A percentile compares a stretch with the other conserved stretches of the same genome.
phyloP scores from a whole-genome alignment of 2,797 vertebrate genomes.

The Acridotheres tristis region DNA sequence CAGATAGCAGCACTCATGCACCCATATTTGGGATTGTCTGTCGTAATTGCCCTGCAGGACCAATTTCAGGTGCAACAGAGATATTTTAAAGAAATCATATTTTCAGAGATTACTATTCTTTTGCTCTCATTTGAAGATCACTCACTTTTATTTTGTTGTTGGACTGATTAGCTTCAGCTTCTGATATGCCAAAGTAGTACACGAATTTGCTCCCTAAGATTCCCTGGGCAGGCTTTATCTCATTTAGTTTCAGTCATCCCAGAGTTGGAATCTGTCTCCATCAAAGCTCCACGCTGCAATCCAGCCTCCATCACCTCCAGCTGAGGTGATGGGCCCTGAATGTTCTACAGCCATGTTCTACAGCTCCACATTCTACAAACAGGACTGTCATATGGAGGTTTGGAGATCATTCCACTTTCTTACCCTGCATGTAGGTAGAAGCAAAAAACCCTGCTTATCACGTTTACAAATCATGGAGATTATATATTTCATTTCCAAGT shows the following conservation, averaged over 20 bases:
- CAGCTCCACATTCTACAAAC: neutral
- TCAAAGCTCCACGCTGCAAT: neutral
- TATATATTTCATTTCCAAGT: conserved; percentile 10
- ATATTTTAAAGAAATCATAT: neutral
- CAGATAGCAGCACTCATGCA: neutral
- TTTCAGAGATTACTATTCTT: neutral
- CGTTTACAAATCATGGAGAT: neutral
- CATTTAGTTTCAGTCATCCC: neutral
- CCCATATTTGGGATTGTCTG: neutral
- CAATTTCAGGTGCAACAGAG: neutral
- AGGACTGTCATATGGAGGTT: neutral
- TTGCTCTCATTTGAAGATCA: neutral
- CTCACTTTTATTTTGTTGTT: conserved; percentile 1
- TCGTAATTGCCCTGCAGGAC: neutral
- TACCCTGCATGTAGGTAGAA: neutral
- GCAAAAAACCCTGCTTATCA: neutral
- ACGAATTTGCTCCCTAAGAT: neutral
- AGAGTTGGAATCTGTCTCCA: neutral
- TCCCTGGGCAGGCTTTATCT: neutral
- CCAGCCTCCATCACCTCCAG: neutral
- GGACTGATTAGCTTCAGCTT: conserved; percentile 13
- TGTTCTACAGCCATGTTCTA: neutral
- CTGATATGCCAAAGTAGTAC: conserved; percentile 13
- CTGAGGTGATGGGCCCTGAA: neutral
- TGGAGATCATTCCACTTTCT: conserved; percentile 38